Base-by-base conservation (phyloP, 2,888 invertebrate species). In the Philhelius pedissequus region DNA sequence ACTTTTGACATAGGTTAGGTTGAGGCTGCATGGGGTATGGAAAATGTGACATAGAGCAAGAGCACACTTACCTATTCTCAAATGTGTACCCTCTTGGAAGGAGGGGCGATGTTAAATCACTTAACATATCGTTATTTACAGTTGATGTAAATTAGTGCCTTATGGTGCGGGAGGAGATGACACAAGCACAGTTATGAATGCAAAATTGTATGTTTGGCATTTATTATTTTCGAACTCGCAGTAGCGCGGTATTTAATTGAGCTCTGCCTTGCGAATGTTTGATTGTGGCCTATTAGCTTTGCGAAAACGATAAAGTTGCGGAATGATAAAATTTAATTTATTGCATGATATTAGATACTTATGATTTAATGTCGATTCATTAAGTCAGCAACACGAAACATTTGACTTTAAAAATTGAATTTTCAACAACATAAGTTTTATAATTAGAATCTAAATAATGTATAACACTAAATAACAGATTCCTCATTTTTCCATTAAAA, bases 61-160 rank as follows among this genome's bases (percentile, higher is more conserved):
- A 54, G 32, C 18, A 18, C 50, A 60, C 50, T 70, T 68, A 58
- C 40, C 50, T 40, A n/a, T n/a, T 50, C 40, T 70, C 45, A 62
- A 62, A 60, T 20, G n/a, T n/a, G n/a, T n/a, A 45, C 18, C 43
- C 38, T 15, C 13, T 64, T 4, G 13, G 11, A 18, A 20, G 22
- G 9, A 9, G 52, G 69, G 9, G 38, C 30, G 60, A 58, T 68
- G 73, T 62, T 30, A 43, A 27, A 62, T 62, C 79, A 74, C 68
- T 74, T 80, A 74, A 80, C 74, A 74, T 70, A 71, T 78, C 77
- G 71, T 58, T 56, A 66, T 74, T 38, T 52, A 60, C 52, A 25
- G 40, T 60, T 68, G n/a, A n/a, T n/a, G 79, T 35, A 60, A 79
- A 58, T 68, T 68, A 62, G 56, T 69, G 56, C 71, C 71, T 35